Evolutionary conservation across 2,888 invertebrate species (phyloP), one percentile per base, ranked within the genome.

Genomic region (Candidula unifasciata): DNA sequence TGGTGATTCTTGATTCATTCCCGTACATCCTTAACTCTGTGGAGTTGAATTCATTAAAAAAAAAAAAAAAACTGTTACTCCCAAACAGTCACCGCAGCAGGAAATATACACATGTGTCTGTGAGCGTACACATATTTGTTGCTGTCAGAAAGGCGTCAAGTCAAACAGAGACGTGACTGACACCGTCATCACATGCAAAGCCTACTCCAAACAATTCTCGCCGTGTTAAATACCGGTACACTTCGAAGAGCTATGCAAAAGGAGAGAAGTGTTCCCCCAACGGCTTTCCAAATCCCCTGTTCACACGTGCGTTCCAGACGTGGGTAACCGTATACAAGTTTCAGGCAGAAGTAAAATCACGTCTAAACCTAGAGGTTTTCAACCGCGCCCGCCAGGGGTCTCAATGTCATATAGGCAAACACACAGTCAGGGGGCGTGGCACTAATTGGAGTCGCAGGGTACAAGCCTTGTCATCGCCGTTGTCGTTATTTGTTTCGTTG

Each of bases 391-490:
- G 60, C 66, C 44, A 82, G 82, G 82, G 60, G 81, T 44, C 80
- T 68, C 74, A 33, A 64, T 82, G 82, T 76, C 82, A 82, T 74
- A 73, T 74, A 74, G 35, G 37, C 82, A 82, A 74, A 73, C 76
- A 74, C 74, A n/a, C 82, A 60, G 82, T 74, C 52, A 82, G 82
- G 82, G 82, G 82, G 82, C 82, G 82, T 82, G 82, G 82, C 82
- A 82, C 82, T 82, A 82, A 82, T 82, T 82, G 82, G 82, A 82
- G 74, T 82, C 66, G 73, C 81, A 33, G 71, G 64, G 81, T 74
- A 69, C 81, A 54, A 16, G 66, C 3, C 64, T 21, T 79, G 64
- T 79, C 52, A 37, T 79, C 66, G 80, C 69, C 27, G 30, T 54
- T 80, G 68, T 80, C 80, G 64, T 78, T 35, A 37, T 16, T 37